Evolutionary conservation across 2,797 vertebrate genomes (phyloP).

Genomic region (Protonibea diacanthus): DNA sequence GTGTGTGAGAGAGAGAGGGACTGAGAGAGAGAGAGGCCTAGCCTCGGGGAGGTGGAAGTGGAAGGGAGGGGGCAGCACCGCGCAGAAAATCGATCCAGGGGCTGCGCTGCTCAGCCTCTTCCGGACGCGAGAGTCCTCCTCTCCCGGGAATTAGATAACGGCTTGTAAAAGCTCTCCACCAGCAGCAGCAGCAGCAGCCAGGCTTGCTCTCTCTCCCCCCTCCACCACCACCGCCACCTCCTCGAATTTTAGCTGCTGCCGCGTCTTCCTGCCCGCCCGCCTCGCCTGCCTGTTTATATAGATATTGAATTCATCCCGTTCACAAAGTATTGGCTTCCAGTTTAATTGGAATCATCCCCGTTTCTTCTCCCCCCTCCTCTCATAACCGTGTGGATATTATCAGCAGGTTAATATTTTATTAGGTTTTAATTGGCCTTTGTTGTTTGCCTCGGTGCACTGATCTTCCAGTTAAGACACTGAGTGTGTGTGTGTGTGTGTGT

Average conservation of each 20-base stretch:
- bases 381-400: constrained; percentile 75
- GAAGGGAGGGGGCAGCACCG: constrained; percentile 48
- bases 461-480: constrained; percentile 56
- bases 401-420: constrained; percentile 81
- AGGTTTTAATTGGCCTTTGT: constrained; percentile 79
- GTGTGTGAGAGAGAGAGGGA: constrained; percentile 25
- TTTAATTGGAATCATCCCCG: constrained; percentile 71
- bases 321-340: constrained; percentile 60
- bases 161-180: constrained; percentile 82
- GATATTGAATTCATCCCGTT: constrained; percentile 68
- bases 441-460: constrained; percentile 64
- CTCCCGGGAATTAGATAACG: constrained; percentile 84
- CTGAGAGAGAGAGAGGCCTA: constrained; percentile 42
- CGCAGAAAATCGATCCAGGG: constrained; percentile 83
- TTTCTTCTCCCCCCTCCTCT: constrained; percentile 31
- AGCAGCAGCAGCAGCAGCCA: constrained; percentile 1
- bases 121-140: constrained; percentile 80
- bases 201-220: constrained; percentile 32
- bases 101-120: constrained; percentile 81
- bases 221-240: constrained; percentile 4
- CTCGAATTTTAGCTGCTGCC: constrained; percentile 64
- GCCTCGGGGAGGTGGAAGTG: constrained; percentile 43
- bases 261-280: constrained; percentile 42
- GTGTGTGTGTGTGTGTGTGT: constrained; percentile 15
- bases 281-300: constrained; percentile 45